A percentile compares a stretch with the other conserved stretches of the same genome.
phyloP scores from a whole-genome alignment of 2,888 invertebrate species.

The Ditula angustiorana region DNA sequence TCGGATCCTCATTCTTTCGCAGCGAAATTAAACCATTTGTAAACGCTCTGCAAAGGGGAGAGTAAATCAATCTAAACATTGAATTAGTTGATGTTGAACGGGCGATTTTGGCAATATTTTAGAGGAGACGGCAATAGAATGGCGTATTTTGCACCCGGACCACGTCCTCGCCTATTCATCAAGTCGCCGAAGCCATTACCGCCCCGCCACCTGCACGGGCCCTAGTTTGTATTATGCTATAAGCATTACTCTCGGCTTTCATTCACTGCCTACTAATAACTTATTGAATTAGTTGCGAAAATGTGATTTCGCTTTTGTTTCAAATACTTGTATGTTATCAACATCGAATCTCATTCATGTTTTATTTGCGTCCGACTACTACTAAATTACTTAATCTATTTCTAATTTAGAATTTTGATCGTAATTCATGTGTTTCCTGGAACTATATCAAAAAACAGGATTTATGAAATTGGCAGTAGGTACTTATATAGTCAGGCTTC shows the following conservation, averaged over 20 bases:
- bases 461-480: too few species aligned
- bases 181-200: slow-evolving; percentile 77
- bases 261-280: slow-evolving; percentile 67
- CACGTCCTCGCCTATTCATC: slow-evolving; percentile 81
- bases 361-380: not conserved
- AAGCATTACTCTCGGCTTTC: slow-evolving; percentile 67
- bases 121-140: slow-evolving; percentile 72
- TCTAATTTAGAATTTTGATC: not conserved
- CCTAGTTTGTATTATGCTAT: slow-evolving; percentile 71
- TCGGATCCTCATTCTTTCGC: slow-evolving; percentile 58
- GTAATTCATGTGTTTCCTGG: not conserved
- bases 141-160: slow-evolving; percentile 72
- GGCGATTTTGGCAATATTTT: slow-evolving; percentile 79
- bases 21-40: slow-evolving; percentile 77
- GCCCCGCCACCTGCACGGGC: slow-evolving; percentile 76
- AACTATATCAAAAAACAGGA: too few species aligned
- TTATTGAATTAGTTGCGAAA: slow-evolving; percentile 55
- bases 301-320: slow-evolving; percentile 23
- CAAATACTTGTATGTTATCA: not conserved
- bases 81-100: slow-evolving; percentile 80
- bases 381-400: not conserved
- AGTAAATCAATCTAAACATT: slow-evolving; percentile 81
- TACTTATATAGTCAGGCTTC: too few species aligned
- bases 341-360: not conserved
- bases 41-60: slow-evolving; percentile 60